Base-by-base conservation (phyloP, 2,888 invertebrate genomes). In the Portevinia maculata region DNA sequence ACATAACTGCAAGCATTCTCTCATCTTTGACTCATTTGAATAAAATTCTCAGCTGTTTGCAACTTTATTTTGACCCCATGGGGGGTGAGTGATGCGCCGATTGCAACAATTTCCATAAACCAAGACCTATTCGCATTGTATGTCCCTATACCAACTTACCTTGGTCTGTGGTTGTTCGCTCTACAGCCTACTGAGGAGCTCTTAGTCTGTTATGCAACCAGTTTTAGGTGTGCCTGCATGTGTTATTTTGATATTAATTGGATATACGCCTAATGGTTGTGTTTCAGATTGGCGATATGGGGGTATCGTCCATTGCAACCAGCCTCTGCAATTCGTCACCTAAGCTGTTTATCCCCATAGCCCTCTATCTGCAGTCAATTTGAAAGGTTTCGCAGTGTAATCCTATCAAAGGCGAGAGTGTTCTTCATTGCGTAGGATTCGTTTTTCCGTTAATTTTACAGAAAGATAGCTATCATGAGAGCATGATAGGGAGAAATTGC, bases 301-400 rank as follows among this genome's bases (percentile, higher is more conserved):
- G 37, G 60, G 19, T 44, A 17, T 60, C 15, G 41, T 44, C 28
- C 19, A 44, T 32, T 52, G 13, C 17, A 11, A 39, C 24, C 24
- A 24, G 24, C 73, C 64, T 73, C 44, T 59, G 65, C 52, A 79
- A 46, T 57, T 59, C 59, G 34, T 73, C 50, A 32, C 8, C 9
- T 34, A 30, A 53, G 52, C 69, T n/a, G 39, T 37, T 50, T 30
- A 71, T 55, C 70, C 55, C 34, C 41, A 15, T 44, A 39, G 28
- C 50, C 9, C 4, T 39, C 13, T 8, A 44, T 69, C 11, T 32
- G 28, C 17, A 41, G 32, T 21, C 48, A 55, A 64, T 60, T 74
- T 79, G 74, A 74, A 60, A 41, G 79, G 74, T 69, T 74, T 74
- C 74, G 39, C 21, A 30, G 30, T 39, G 39, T 74, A 79, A 74